Evolutionary conservation across 2,797 vertebrate species (phyloP).

Genomic region (Neosilurus mollespiculum): DNA sequence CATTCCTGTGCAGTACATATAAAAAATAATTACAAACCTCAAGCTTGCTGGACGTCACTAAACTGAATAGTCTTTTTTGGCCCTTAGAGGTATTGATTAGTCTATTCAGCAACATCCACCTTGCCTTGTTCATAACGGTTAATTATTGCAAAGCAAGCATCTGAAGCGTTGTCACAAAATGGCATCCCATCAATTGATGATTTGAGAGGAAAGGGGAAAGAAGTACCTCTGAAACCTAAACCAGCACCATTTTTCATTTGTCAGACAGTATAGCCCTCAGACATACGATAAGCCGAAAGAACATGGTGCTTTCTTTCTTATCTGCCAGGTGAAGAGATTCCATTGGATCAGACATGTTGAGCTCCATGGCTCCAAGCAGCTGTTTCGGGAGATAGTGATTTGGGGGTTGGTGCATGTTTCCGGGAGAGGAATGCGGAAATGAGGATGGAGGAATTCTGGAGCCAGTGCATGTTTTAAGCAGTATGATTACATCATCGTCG

Average conservation of each 20-base stretch:
- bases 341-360: constrained; percentile 40
- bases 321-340: constrained; percentile 50
- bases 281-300: not conserved
- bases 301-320: constrained; percentile 36
- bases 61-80: no score
- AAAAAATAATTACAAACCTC: no score
- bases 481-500: constrained; percentile 13
- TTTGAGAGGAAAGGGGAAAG: not conserved
- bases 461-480: constrained; percentile 14
- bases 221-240: not conserved
- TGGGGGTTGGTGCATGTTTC: constrained; percentile 8
- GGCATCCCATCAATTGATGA: not conserved
- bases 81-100: no score
- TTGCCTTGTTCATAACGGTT: no score
- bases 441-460: constrained; percentile 22
- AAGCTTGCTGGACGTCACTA: no score
- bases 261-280: not conserved
- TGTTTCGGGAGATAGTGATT: constrained; percentile 19
- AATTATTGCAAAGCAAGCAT: not conserved
- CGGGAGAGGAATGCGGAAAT: constrained; percentile 20
- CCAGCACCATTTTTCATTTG: not conserved
- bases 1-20: no score
- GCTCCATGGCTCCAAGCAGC: constrained; percentile 22
- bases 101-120: no score
- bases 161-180: constrained; percentile 1